phyloP scores from a whole-genome alignment of 1,140 invertebrate genomes.

The Belonocnema kinseyi region DNA sequence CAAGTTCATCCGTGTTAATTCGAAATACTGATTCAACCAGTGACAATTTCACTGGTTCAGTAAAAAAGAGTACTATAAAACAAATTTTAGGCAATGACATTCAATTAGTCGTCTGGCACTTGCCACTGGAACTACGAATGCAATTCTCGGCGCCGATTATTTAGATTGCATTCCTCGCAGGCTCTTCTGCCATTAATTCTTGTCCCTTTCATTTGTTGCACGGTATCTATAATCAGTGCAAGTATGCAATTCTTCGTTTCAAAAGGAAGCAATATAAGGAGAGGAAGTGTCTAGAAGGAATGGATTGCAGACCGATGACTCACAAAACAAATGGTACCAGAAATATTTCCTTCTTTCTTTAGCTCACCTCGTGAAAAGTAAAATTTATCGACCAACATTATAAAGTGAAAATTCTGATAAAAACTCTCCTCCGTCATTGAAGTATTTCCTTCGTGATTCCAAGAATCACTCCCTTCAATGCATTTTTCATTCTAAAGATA shows the following conservation, averaged over 20 bases:
- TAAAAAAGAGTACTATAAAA: too few relatives aligned
- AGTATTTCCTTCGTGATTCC: too few relatives aligned
- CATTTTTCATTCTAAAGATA: too few relatives aligned
- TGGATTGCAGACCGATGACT: conserved; percentile 1
- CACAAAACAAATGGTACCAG: conserved; percentile 3
- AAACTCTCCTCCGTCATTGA: background rate
- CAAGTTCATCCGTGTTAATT: too few relatives aligned
- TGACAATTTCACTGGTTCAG: too few relatives aligned
- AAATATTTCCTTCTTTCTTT: conserved; percentile 10
- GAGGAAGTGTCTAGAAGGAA: conserved; percentile 1
- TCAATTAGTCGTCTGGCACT: background rate
- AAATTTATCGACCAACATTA: conserved; percentile 7
- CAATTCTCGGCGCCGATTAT: background rate
- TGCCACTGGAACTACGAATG: background rate
- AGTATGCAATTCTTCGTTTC: conserved; percentile 8
- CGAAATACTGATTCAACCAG: too few relatives aligned
- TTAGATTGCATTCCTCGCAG: background rate
- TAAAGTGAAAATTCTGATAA: background rate
- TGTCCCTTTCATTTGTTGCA: background rate
- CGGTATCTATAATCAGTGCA: background rate
- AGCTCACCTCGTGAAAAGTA: conserved; percentile 3
- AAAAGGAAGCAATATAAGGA: conserved; percentile 13
- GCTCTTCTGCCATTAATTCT: background rate
- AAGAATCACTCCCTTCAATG: too few relatives aligned
- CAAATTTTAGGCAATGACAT: background rate